phyloP scores from a whole-genome alignment of 2,113 vertebrate species.

The Axis porcinus region DNA sequence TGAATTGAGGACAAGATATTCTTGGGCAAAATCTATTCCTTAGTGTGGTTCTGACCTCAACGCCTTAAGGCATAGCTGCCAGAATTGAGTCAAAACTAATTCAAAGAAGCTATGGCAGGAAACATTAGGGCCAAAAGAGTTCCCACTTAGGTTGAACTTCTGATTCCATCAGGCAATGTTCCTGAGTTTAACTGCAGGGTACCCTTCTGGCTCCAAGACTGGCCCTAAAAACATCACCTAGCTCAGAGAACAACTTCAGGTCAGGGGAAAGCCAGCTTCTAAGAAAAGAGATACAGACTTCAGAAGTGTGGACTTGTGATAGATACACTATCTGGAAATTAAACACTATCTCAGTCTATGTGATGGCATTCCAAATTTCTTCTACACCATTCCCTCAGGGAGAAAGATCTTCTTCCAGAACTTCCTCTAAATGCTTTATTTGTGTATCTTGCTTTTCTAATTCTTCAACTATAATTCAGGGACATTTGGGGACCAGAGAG shows the following conservation, averaged over 20 bases:
- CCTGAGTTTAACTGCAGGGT: background rate
- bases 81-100: background rate
- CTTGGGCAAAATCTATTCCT: background rate
- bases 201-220: background rate
- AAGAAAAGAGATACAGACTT: background rate
- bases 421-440: background rate
- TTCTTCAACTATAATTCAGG: background rate
- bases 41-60: background rate
- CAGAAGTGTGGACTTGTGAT: background rate
- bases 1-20: background rate
- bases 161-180: background rate
- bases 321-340: background rate
- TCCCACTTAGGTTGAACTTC: background rate
- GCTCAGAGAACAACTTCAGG: background rate
- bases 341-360: background rate
- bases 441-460: background rate
- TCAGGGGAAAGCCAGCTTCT: background rate
- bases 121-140: background rate
- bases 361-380: background rate
- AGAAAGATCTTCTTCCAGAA: background rate
- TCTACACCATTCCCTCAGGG: background rate
- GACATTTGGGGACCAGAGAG: background rate
- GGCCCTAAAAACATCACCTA: background rate
- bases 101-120: background rate
- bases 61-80: background rate